Evolutionary conservation across 2,797 vertebrate genomes (phyloP).

Genomic region (Aplochiton taeniatus): DNA sequence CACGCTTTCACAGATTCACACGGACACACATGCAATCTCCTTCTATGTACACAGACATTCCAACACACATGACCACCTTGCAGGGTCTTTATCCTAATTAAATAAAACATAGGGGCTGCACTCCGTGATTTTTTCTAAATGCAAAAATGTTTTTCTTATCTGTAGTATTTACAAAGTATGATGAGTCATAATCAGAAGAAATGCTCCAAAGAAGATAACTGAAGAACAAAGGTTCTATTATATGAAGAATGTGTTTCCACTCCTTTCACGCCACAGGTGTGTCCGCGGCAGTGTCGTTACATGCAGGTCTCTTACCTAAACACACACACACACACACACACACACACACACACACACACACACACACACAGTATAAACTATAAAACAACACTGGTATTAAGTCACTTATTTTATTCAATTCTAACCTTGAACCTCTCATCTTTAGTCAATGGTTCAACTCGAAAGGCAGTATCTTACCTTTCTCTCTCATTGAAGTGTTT

Average conservation of each 20-base stretch:
- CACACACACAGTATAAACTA: neutral
- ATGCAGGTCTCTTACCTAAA: neutral
- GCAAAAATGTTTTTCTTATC: too few relatives aligned
- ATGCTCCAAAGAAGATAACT: neutral
- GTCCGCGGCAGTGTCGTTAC: neutral
- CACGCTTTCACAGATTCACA: too few relatives aligned
- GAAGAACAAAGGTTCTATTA: neutral
- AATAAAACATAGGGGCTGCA: too few relatives aligned
- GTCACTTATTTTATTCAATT: slow-evolving; percentile 33
- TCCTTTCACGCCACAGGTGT: neutral
- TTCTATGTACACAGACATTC: too few relatives aligned
- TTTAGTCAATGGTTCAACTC: neutral
- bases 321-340: slow-evolving; percentile 1
- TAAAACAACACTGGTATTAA: neutral
- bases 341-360: slow-evolving; percentile 8
- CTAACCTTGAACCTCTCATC: neutral
- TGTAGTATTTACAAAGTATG: too few relatives aligned
- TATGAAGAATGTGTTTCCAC: neutral
- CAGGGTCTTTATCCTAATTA: too few relatives aligned
- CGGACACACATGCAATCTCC: too few relatives aligned
- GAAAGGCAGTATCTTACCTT: too few relatives aligned
- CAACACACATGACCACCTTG: too few relatives aligned
- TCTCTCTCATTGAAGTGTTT: too few relatives aligned
- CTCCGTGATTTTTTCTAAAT: too few relatives aligned
- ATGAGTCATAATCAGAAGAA: too few relatives aligned